Conservation (phyloP, 2,797 vertebrate genomes). For the Discoglossus pictus region DNA sequence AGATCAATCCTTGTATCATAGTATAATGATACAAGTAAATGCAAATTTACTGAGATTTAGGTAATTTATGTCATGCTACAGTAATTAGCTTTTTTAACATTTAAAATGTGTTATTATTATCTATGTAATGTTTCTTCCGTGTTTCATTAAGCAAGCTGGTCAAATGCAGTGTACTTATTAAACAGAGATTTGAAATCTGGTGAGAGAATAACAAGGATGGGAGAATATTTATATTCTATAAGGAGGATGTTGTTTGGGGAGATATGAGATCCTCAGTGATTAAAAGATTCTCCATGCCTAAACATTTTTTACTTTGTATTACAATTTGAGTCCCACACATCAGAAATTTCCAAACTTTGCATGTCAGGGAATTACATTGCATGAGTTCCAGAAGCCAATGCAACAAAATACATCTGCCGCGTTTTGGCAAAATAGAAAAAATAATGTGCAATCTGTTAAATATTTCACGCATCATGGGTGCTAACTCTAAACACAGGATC, state of each 20-base stretch:
- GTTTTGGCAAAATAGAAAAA: slow-evolving; percentile 4
- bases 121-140: too few relatives aligned
- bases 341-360: slow-evolving; percentile 1
- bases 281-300: slow-evolving; percentile 35
- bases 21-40: too few relatives aligned
- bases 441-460: slow-evolving; percentile 32
- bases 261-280: slow-evolving; percentile 24
- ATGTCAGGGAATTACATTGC: slow-evolving; percentile 20
- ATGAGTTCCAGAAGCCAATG: slow-evolving; percentile 11
- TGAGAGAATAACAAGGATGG: slow-evolving; percentile 1
- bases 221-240: slow-evolving; percentile 1
- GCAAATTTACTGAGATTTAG: too few relatives aligned
- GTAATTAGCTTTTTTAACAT: too few relatives aligned
- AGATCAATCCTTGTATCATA: too few relatives aligned
- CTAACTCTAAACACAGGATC: neutral
- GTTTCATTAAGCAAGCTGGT: neutral
- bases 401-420: slow-evolving; percentile 28
- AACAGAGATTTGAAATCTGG: slow-evolving; percentile 9
- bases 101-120: too few relatives aligned
- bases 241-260: slow-evolving; percentile 19
- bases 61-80: too few relatives aligned
- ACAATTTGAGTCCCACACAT: neutral
- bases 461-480: slow-evolving; percentile 26
- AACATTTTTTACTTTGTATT: slow-evolving; percentile 10
- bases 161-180: slow-evolving; percentile 9